phyloP scores from a whole-genome alignment of 1,140 invertebrate species.

The Macrosteles quadrilineatus region DNA sequence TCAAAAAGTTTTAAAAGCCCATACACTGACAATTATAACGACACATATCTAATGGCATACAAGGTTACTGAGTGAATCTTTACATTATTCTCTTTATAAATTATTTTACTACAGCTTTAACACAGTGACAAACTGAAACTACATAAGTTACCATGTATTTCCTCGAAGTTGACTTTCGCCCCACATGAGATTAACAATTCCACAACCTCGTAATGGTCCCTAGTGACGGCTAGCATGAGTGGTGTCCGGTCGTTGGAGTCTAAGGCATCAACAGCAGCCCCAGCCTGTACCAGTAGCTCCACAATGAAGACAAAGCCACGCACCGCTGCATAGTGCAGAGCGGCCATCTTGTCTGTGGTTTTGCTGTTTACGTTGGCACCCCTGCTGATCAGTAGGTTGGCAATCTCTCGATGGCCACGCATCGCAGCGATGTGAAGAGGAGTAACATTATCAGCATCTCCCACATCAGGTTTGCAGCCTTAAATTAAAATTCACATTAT shows the following conservation, averaged over 20 bases:
- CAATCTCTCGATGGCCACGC: conserved; percentile 47
- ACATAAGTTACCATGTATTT: conserved; percentile 50
- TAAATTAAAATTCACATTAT: neutral
- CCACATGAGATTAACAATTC: conserved; percentile 54
- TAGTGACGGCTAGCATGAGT: conserved; percentile 55
- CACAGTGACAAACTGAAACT: no score
- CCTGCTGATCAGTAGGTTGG: conserved; percentile 42
- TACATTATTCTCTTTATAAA: no score
- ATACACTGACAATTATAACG: no score
- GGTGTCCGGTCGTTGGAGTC: conserved; percentile 59
- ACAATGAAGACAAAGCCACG: conserved; percentile 47
- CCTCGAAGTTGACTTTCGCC: conserved; percentile 61
- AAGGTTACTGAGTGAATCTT: no score
- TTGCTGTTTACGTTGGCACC: conserved; percentile 46
- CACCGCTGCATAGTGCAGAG: conserved; percentile 51
- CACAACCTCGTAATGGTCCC: conserved; percentile 53
- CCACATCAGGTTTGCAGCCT: conserved; percentile 41
- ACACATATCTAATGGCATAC: no score
- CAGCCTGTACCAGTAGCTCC: conserved; percentile 46
- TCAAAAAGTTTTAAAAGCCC: no score
- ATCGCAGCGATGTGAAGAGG: conserved; percentile 52
- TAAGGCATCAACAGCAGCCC: conserved; percentile 59
- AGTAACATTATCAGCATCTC: conserved; percentile 47
- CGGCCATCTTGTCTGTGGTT: conserved; percentile 48
- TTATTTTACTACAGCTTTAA: no score